Conservation (phyloP, 2,888 invertebrate genomes). For the Crocallis elinguaria region DNA sequence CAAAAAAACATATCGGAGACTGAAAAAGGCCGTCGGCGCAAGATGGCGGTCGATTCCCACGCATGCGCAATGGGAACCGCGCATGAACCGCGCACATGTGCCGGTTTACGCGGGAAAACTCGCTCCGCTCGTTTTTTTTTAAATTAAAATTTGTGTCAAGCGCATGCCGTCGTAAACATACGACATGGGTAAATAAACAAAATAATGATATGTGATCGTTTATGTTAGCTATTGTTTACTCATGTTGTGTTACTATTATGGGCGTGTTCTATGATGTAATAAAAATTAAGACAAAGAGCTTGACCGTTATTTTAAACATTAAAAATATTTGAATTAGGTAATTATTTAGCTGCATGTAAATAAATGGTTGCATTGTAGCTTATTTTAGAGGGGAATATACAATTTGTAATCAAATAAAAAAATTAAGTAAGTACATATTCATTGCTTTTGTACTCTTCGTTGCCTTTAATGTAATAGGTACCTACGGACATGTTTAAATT, state of each 20-base stretch:
- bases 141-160: slow-evolving; percentile 52
- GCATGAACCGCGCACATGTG: slow-evolving; percentile 65
- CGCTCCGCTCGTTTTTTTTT: slow-evolving; percentile 49
- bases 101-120: slow-evolving; percentile 69
- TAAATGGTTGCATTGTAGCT: no score
- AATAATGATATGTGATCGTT: slow-evolving; percentile 20
- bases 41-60: slow-evolving; percentile 74
- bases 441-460: no score
- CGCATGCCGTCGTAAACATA: slow-evolving; percentile 31
- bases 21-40: slow-evolving; percentile 60
- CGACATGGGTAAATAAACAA: slow-evolving; percentile 46
- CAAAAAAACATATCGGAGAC: slow-evolving; percentile 47
- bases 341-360: no score
- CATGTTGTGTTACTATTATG: not conserved
- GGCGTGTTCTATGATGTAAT: not conserved
- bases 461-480: no score
- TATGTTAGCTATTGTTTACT: slow-evolving; percentile 14
- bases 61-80: slow-evolving; percentile 71
- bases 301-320: no score
- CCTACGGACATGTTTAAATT: no score
- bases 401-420: no score
- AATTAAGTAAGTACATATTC: no score
- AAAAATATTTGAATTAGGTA: no score
- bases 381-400: no score
- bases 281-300: not conserved